Conservation (phyloP, 1,140 invertebrate genomes). For the Cotesia typhae region DNA sequence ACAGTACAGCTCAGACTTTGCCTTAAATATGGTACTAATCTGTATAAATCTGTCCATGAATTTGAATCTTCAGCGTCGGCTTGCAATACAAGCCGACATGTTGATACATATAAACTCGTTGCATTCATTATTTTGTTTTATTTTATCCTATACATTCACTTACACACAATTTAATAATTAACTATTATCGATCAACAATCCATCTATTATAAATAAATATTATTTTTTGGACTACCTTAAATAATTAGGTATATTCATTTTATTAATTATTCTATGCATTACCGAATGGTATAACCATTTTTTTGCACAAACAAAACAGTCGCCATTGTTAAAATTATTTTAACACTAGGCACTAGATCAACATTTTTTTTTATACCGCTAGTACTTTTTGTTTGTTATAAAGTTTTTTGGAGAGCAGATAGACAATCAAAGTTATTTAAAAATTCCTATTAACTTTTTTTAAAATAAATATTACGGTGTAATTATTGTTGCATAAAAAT, state of each 20-base stretch:
- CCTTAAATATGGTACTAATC: conserved; percentile 82
- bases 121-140: conserved; percentile 75
- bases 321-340: conserved; percentile 51
- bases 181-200: neutral
- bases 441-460: too few species aligned
- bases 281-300: conserved; percentile 48
- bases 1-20: conserved; percentile 89
- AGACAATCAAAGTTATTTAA: too few species aligned
- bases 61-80: conserved; percentile 74
- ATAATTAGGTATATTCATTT: too few species aligned
- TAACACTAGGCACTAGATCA: conserved; percentile 1
- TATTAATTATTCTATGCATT: conserved; percentile 37
- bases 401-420: too few species aligned
- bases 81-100: conserved; percentile 81
- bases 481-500: too few species aligned
- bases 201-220: neutral
- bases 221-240: conserved; percentile 1
- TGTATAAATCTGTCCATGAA: conserved; percentile 82
- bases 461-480: too few species aligned
- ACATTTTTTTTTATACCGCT: conserved; percentile 1
- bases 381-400: too few species aligned
- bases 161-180: neutral
- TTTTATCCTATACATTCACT: too few species aligned
- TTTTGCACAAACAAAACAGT: conserved; percentile 58
- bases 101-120: conserved; percentile 84